Evolutionary conservation across 2,113 vertebrate genomes (phyloP), one percentile per base, ranked within the genome.

Genomic region (Dendropsophus ebraccatus): DNA sequence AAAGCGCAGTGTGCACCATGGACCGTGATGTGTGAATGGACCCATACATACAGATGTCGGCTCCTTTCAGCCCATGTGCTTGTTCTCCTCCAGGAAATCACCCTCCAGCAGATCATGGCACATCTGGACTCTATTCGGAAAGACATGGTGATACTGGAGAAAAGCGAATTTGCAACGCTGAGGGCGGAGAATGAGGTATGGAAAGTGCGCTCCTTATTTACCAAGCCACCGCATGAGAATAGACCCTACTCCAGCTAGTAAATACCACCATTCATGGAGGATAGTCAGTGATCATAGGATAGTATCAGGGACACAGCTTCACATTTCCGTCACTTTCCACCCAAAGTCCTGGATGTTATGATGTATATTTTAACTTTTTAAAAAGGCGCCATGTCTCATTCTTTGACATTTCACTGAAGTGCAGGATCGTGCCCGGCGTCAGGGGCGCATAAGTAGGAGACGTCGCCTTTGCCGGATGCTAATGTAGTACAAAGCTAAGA

Each of bases 81-180:
- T 49, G 23, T 90, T 92, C 41, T 87, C 14, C 62, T 67, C 0
- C 89, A 98, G 98, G 97, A 99, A 90, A 97, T 99, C 79, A 96
- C 96, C 2, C 88, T 99, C 45, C 97, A 99, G 88, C 97, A 99
- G 92, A 95, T 99, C 88, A 95, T 99, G 95, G 93, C 97, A 80
- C 98, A 99, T 83, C 92, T 99, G 89, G 98, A 98, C 89, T 95
- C 97, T 56, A 96, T 99, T 90, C 95, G 96, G 81, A 99, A 99
- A 91, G 97, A 99, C 90, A 99, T 99, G 97, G 97, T 99, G 89
- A 99, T 99, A 89, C 92, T 99, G 92, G 97, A 99, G 91, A 99
- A 99, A 90, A 99, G 97, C 89, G 98, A 99, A 93, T 99, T 99
- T 90, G 95, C 97, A 82, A 98, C 95, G 90, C 93, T 99, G 41